These are phyloP conservation scores for Sitta europaea DNA, from an alignment of 2,113 vertebrate species.

Conservation along the genomic window DNA sequence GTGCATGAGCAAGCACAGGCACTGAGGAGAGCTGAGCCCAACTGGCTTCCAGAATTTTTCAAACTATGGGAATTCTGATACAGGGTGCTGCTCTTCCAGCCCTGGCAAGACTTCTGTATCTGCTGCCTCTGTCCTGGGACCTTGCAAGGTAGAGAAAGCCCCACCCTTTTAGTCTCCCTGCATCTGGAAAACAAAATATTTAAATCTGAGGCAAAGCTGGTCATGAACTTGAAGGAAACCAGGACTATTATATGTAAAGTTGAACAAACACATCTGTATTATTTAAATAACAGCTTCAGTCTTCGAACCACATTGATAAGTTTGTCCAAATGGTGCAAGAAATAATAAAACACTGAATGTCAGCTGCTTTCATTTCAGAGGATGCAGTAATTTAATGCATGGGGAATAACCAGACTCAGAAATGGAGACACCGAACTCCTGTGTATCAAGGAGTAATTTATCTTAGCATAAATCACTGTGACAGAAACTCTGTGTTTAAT, in stretches of 20 bases:
- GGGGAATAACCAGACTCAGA: neutral
- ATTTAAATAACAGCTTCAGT: neutral
- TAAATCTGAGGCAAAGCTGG: neutral
- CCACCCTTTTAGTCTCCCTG: neutral
- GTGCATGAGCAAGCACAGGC: neutral
- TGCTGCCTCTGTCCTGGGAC: neutral
- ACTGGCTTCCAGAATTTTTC: neutral
- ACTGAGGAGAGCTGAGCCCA: neutral
- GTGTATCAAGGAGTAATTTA: neutral
- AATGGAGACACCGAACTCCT: neutral
- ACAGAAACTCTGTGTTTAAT: neutral
- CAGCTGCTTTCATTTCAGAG: neutral
- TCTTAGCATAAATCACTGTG: neutral
- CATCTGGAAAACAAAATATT: neutral
- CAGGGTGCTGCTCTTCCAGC: neutral
- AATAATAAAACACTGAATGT: neutral
- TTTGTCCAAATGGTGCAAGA: neutral
- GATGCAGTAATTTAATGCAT: neutral
- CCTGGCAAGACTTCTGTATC: neutral
- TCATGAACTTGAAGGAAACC: neutral
- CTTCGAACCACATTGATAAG: neutral
- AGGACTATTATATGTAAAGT: neutral
- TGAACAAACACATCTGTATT: slow-evolving; percentile 18
- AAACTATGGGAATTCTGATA: neutral
- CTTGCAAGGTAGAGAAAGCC: neutral